Percentiles rank a stretch among this genome's conserved stretches.
Evolutionary conservation across 2,888 invertebrate species (phyloP).

Genomic region (Phlogophora meticulosa): DNA sequence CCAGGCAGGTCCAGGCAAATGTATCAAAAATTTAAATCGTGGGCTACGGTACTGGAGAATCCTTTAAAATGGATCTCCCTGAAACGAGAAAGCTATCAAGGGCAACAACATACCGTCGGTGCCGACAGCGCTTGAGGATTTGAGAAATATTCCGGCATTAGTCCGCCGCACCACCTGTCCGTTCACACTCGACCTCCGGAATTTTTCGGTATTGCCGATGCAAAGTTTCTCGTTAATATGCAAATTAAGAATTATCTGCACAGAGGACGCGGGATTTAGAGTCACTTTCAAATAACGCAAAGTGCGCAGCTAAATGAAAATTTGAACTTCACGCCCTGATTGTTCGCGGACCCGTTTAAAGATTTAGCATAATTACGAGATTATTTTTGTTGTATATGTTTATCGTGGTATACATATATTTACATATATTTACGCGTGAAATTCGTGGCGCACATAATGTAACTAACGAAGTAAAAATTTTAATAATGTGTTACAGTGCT

Average conservation of each 20-base stretch:
- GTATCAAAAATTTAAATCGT: slow-evolving; percentile 30
- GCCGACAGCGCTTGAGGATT: slow-evolving; percentile 70
- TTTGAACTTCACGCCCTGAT: slow-evolving; percentile 82
- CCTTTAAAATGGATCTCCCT: slow-evolving; percentile 53
- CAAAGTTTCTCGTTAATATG: slow-evolving; percentile 91
- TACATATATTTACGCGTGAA: slow-evolving; percentile 78
- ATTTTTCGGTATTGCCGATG: slow-evolving; percentile 87
- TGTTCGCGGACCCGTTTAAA: slow-evolving; percentile 82
- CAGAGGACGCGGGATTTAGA: slow-evolving; percentile 83
- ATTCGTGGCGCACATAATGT: slow-evolving; percentile 74
- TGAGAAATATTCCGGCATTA: slow-evolving; percentile 81
- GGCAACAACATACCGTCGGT: slow-evolving; percentile 64
- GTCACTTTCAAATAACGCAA: slow-evolving; percentile 82
- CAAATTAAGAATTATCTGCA: slow-evolving; percentile 89
- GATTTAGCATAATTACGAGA: slow-evolving; percentile 85
- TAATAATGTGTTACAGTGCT: slow-evolving; percentile 80
- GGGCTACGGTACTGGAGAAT: slow-evolving; percentile 29
- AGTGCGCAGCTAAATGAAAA: slow-evolving; percentile 80
- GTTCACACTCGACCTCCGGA: slow-evolving; percentile 85
- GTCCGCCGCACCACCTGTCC: slow-evolving; percentile 81
- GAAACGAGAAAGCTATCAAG: slow-evolving; percentile 68
- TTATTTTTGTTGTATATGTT: slow-evolving; percentile 80
- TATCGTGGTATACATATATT: slow-evolving; percentile 78
- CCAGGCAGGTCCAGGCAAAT: neutral
- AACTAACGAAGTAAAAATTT: slow-evolving; percentile 77